Conservation (phyloP, 2,888 invertebrate genomes). For the Tinea semifulvella region DNA sequence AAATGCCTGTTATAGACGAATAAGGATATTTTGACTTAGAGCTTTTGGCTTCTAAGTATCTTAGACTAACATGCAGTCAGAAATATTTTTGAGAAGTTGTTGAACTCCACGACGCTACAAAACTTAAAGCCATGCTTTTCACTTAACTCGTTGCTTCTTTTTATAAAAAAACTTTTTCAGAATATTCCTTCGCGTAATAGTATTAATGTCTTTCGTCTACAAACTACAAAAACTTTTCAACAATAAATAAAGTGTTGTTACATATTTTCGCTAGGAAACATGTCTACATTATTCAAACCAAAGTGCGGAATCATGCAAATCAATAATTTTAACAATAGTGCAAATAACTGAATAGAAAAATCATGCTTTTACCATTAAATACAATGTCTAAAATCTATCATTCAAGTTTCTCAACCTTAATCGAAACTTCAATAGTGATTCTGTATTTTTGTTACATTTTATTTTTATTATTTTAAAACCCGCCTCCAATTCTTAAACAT, state of each 20-base stretch:
- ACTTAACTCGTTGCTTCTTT: constrained; percentile 1
- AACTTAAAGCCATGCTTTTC: not conserved
- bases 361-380: constrained; percentile 5
- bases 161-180: not conserved
- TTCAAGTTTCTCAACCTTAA: not conserved
- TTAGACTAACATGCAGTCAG: too few relatives aligned
- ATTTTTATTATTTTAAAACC: constrained; percentile 24
- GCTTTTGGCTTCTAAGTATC: too few relatives aligned
- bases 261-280: too few relatives aligned
- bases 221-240: too few relatives aligned
- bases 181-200: not conserved
- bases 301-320: constrained; percentile 11
- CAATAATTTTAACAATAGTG: constrained; percentile 7
- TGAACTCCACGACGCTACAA: not conserved
- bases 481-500: constrained; percentile 60
- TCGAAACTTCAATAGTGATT: constrained; percentile 4
- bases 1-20: too few relatives aligned
- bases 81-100: constrained; percentile 2
- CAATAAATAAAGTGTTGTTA: too few relatives aligned
- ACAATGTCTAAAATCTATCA: not conserved
- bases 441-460: constrained; percentile 13
- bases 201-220: not conserved
- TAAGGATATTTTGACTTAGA: too few relatives aligned
- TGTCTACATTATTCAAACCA: not conserved
- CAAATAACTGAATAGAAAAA: too few relatives aligned